Percentiles rank a stretch among this genome's conserved stretches.
Evolutionary conservation across 2,797 vertebrate genomes (phyloP).

Genomic region (Betta splendens): DNA sequence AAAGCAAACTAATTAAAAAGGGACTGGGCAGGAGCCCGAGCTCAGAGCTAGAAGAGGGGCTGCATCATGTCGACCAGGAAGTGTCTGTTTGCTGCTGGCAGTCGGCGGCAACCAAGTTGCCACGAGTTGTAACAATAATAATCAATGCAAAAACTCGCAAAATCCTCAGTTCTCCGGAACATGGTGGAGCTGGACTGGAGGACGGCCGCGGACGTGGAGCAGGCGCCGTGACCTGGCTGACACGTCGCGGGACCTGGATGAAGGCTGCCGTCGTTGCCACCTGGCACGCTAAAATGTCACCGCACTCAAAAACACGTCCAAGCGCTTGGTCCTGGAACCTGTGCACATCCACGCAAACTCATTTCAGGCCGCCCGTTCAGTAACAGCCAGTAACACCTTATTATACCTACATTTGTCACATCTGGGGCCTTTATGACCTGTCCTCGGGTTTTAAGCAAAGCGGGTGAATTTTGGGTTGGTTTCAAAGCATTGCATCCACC

Average conservation of each 20-base stretch:
- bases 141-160: constrained; percentile 24
- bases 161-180: neutral
- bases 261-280: constrained; percentile 2
- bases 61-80: too few species aligned
- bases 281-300: constrained; percentile 55
- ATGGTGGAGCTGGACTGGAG: too few species aligned
- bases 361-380: constrained; percentile 11
- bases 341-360: constrained; percentile 34
- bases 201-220: constrained; percentile 24
- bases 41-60: too few species aligned
- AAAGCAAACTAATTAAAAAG: constrained; percentile 70
- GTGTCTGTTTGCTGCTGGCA: too few species aligned
- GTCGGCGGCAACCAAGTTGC: constrained; percentile 38
- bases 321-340: constrained; percentile 44
- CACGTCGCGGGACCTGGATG: constrained; percentile 4
- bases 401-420: constrained; percentile 37
- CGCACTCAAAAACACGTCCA: constrained; percentile 37
- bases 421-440: constrained; percentile 20
- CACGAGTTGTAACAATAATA: constrained; percentile 39
- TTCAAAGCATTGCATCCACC: neutral
- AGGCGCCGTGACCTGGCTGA: constrained; percentile 30
- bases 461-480: constrained; percentile 1
- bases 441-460: too few species aligned
- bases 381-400: constrained; percentile 57
- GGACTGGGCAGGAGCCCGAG: constrained; percentile 55